Evolutionary conservation across 2,888 invertebrate species (phyloP).

Genomic region (Fabriciana adippe): DNA sequence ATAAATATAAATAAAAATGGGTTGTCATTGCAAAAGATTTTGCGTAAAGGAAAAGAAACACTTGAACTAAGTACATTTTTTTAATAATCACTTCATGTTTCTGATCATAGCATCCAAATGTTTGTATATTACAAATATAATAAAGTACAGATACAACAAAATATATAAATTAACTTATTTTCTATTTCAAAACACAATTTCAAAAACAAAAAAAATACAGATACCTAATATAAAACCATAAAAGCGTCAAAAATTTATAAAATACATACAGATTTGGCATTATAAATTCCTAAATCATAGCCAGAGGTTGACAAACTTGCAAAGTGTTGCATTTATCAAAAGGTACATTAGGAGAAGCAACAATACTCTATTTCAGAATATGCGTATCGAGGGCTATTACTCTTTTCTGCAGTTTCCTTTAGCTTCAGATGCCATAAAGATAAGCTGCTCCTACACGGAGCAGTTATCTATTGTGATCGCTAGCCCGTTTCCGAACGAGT

Average conservation of each 20-base stretch:
- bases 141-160: too few species aligned
- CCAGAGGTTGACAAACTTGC: conserved; percentile 55
- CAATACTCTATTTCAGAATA: conserved; percentile 69
- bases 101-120: too few species aligned
- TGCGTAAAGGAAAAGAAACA: too few species aligned
- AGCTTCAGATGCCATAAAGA: conserved; percentile 75
- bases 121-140: too few species aligned
- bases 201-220: too few species aligned
- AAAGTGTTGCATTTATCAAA: conserved; percentile 62
- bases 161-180: too few species aligned
- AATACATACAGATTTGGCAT: background rate
- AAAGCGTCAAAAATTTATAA: background rate
- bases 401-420: conserved; percentile 72
- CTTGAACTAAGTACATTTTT: too few species aligned
- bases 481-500: conserved; percentile 65
- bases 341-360: conserved; percentile 60
- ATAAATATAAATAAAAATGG: too few species aligned
- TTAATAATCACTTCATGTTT: too few species aligned
- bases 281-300: conserved; percentile 38
- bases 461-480: conserved; percentile 64
- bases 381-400: conserved; percentile 73
- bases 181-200: too few species aligned
- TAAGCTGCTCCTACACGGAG: conserved; percentile 56
- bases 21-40: too few species aligned
- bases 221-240: too few species aligned